Conservation (phyloP, 1,140 invertebrate genomes). For the Pissodes strobi region DNA sequence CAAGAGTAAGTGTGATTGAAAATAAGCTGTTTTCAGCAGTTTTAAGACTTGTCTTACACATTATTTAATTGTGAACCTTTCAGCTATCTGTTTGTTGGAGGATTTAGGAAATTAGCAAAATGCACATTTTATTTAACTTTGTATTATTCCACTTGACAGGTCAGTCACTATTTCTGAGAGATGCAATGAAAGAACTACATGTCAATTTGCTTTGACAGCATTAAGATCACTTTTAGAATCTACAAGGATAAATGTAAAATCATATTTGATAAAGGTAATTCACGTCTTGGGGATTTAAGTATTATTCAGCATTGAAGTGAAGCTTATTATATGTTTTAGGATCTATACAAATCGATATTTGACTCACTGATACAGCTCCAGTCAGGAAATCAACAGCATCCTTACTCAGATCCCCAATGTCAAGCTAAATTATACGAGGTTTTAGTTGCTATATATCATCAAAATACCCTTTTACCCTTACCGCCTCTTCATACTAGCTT, state of each 20-base stretch:
- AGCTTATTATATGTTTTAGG: slow-evolving; percentile 25
- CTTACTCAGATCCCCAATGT: slow-evolving; percentile 31
- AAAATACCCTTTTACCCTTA: slow-evolving; percentile 20
- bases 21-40: neutral
- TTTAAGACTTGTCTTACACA: neutral
- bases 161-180: too few species aligned
- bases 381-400: slow-evolving; percentile 10
- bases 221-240: slow-evolving; percentile 21
- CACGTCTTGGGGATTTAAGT: neutral
- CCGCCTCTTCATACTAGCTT: slow-evolving; percentile 29
- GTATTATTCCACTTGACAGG: too few species aligned
- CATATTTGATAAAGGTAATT: slow-evolving; percentile 23
- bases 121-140: too few species aligned
- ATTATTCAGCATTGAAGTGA: neutral
- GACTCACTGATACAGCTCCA: slow-evolving; percentile 21
- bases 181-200: slow-evolving; percentile 1
- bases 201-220: slow-evolving; percentile 23
- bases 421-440: slow-evolving; percentile 37
- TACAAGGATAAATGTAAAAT: slow-evolving; percentile 17
- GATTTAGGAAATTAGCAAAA: too few species aligned
- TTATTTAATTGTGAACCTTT: too few species aligned
- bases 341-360: slow-evolving; percentile 32
- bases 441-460: slow-evolving; percentile 33
- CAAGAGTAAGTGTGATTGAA: neutral
- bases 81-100: too few species aligned